phyloP scores from a whole-genome alignment of 2,113 vertebrate species.

The Cryptotis parvus region DNA sequence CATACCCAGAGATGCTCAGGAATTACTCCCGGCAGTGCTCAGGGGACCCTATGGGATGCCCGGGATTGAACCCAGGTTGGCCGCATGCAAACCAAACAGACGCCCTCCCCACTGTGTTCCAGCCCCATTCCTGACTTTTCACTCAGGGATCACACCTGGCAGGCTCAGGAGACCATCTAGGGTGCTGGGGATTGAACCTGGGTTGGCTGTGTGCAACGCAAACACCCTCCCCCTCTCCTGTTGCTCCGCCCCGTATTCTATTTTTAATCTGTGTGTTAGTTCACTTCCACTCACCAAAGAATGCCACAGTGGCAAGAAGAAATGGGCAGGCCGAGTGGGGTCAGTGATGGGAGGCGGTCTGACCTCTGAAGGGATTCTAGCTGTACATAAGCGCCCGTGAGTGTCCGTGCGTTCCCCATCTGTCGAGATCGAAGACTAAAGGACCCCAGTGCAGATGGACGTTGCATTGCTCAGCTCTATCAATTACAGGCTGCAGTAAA shows the following conservation, averaged over 20 bases:
- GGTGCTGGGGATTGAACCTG: too few relatives aligned
- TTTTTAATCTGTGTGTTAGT: conserved; percentile 29
- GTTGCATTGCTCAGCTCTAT: background rate
- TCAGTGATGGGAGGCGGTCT: background rate
- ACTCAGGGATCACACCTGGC: too few relatives aligned
- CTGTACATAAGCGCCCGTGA: background rate
- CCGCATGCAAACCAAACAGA: too few relatives aligned
- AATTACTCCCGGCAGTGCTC: too few relatives aligned
- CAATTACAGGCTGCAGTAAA: background rate
- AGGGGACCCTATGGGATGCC: too few relatives aligned
- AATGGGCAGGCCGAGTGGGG: background rate
- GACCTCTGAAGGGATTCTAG: background rate
- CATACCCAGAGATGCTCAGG: too few relatives aligned
- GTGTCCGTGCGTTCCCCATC: accelerated
- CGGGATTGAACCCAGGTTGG: too few relatives aligned
- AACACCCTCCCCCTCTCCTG: too few relatives aligned
- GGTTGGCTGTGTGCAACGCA: too few relatives aligned
- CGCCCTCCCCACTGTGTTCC: too few relatives aligned
- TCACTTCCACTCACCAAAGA: background rate
- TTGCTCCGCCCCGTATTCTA: background rate
- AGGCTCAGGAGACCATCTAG: too few relatives aligned
- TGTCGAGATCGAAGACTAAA: background rate
- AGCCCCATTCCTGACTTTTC: too few relatives aligned
- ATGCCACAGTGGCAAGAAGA: accelerated
- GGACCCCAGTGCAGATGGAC: background rate